Evolutionary conservation across 2,888 invertebrate species (phyloP).

Genomic region (Cryptus armator): DNA sequence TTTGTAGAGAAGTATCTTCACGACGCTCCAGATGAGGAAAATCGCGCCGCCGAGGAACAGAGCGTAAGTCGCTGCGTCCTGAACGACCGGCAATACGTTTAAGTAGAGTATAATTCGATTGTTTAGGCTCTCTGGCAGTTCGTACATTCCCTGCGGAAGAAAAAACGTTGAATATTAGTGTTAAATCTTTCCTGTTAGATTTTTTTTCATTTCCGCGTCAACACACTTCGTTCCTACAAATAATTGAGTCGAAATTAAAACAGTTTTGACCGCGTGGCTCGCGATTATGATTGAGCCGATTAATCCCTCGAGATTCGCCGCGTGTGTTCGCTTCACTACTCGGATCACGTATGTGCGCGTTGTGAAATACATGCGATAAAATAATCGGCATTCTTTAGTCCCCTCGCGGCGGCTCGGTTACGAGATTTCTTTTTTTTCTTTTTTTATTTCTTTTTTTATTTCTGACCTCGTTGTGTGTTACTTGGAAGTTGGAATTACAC

Average conservation of each 20-base stretch:
- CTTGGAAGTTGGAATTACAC: slow-evolving; percentile 33
- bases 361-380: slow-evolving; percentile 16
- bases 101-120: slow-evolving; percentile 91
- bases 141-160: slow-evolving; percentile 89
- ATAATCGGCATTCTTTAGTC: slow-evolving; percentile 40
- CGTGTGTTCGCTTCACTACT: not conserved
- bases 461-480: slow-evolving; percentile 29
- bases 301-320: not conserved
- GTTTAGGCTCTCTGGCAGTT: slow-evolving; percentile 88
- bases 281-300: slow-evolving; percentile 1
- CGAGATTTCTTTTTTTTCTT: not conserved
- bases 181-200: not conserved
- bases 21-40: slow-evolving; percentile 86
- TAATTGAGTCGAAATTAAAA: not conserved
- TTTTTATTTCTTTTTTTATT: not conserved
- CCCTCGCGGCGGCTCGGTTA: slow-evolving; percentile 6
- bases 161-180: not conserved
- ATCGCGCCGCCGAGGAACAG: slow-evolving; percentile 86
- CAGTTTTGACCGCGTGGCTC: slow-evolving; percentile 1
- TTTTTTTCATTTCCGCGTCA: not conserved
- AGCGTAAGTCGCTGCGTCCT: slow-evolving; percentile 87
- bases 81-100: slow-evolving; percentile 89
- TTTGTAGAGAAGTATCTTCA: slow-evolving; percentile 79
- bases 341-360: slow-evolving; percentile 22
- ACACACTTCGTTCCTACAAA: not conserved